These are phyloP conservation scores for Lamellibrachia satsuma DNA, from an alignment of 2,888 invertebrate genomes.

Conservation along the genomic window DNA sequence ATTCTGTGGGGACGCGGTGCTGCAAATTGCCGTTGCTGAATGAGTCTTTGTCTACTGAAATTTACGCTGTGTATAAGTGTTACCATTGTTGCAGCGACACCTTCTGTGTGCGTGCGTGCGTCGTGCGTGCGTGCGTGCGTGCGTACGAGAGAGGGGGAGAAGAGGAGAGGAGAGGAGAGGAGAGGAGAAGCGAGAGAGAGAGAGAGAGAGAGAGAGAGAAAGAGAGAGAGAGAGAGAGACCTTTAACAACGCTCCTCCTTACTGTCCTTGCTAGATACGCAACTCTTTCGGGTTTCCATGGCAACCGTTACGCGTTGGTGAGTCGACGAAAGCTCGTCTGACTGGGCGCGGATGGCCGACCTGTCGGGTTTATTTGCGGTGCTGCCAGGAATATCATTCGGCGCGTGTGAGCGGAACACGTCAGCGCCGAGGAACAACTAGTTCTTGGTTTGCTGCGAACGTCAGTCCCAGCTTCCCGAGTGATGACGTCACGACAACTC, in stretches of 20 bases:
- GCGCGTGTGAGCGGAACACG: neutral
- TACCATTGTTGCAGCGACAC: too few relatives aligned
- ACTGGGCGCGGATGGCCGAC: neutral
- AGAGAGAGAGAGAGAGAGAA: too few relatives aligned
- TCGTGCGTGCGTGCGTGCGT: neutral
- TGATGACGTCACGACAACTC: neutral
- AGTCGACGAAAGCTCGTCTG: neutral
- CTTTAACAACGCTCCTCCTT: too few relatives aligned
- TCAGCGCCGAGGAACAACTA: neutral
- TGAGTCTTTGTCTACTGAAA: too few relatives aligned
- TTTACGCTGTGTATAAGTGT: neutral
- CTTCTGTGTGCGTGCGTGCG: neutral
- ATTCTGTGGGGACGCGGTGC: too few relatives aligned
- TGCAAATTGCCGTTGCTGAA: too few relatives aligned
- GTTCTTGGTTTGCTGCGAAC: neutral
- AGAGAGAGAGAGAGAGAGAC: too few relatives aligned
- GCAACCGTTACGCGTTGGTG: constrained; percentile 13
- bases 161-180: neutral
- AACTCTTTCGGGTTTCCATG: constrained; percentile 5
- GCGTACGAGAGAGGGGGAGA: neutral
- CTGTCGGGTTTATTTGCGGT: neutral
- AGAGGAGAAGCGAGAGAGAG: too few relatives aligned
- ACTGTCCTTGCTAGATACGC: neutral
- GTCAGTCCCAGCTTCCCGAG: neutral
- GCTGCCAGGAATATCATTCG: neutral